These are phyloP conservation scores for Aix galericulata DNA, from an alignment of 2,113 vertebrate genomes.

Conservation along the genomic window DNA sequence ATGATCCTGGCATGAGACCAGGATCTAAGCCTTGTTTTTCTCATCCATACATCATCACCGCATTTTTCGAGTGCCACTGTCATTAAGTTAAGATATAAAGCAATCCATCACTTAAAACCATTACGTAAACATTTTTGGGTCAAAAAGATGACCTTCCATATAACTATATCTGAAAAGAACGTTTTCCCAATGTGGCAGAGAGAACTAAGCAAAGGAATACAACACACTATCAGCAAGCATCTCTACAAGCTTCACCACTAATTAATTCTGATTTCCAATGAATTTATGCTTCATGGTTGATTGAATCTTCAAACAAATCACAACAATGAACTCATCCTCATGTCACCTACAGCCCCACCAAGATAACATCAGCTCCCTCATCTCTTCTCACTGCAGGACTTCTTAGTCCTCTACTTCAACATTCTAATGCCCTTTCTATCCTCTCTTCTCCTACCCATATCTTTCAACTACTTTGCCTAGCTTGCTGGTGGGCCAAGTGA, in stretches of 20 bases:
- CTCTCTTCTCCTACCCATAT: background rate
- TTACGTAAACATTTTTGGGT: slow-evolving; percentile 17
- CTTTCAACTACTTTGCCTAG: background rate
- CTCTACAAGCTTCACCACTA: background rate
- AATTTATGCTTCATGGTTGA: slow-evolving; percentile 17
- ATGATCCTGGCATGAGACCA: slow-evolving; percentile 14
- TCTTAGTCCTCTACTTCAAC: background rate
- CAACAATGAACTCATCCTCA: slow-evolving; percentile 9
- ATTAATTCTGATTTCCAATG: slow-evolving; percentile 29
- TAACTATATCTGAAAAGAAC: background rate
- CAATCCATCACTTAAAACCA: slow-evolving; percentile 1
- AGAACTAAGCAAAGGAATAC: background rate
- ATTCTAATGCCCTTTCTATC: background rate
- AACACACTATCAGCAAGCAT: background rate
- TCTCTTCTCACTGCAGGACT: background rate
- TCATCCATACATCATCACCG: slow-evolving; percentile 28
- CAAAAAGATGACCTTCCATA: background rate
- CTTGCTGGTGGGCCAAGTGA: background rate
- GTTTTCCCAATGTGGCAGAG: background rate
- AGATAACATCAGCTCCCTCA: background rate
- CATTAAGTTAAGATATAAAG: slow-evolving; percentile 38
- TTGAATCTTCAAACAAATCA: background rate
- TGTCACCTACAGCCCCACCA: background rate
- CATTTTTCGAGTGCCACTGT: slow-evolving; percentile 47
- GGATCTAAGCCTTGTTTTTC: slow-evolving; percentile 27